Conservation (phyloP, 2,888 invertebrate species). For the Meandrusa payeni region DNA sequence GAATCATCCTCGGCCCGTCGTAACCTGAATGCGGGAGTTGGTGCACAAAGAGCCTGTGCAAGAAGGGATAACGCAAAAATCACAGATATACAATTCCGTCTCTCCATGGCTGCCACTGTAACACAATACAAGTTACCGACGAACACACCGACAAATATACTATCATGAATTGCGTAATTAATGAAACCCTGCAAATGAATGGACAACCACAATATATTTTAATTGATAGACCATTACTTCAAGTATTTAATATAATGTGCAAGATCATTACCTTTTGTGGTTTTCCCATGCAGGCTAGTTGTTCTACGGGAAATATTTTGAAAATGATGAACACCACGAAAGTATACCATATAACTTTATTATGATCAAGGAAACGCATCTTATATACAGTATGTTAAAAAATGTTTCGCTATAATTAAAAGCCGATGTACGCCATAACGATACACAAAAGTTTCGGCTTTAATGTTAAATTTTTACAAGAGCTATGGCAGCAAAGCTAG, state of each 20-base stretch:
- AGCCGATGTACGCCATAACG: too few relatives aligned
- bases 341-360: slow-evolving; percentile 56
- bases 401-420: too few relatives aligned
- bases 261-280: too few relatives aligned
- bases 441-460: too few relatives aligned
- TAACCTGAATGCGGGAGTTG: slow-evolving; percentile 32
- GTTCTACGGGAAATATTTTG: background rate
- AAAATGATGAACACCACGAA: slow-evolving; percentile 42
- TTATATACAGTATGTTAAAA: slow-evolving; percentile 42
- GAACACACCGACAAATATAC: background rate
- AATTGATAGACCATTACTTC: background rate
- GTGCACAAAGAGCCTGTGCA: slow-evolving; percentile 48
- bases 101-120: slow-evolving; percentile 48
- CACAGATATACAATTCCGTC: slow-evolving; percentile 36
- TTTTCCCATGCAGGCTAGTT: too few relatives aligned
- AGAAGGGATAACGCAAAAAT: slow-evolving; percentile 45
- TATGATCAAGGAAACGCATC: slow-evolving; percentile 47
- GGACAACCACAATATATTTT: slow-evolving; percentile 3
- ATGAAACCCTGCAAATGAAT: background rate
- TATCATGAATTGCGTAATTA: slow-evolving; percentile 3
- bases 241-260: too few relatives aligned
- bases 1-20: slow-evolving; percentile 34
- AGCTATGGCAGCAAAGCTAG: too few relatives aligned
- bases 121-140: slow-evolving; percentile 20
- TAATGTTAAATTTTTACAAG: too few relatives aligned